phyloP scores from a whole-genome alignment of 2,888 invertebrate species.

The Parnassius orleans region DNA sequence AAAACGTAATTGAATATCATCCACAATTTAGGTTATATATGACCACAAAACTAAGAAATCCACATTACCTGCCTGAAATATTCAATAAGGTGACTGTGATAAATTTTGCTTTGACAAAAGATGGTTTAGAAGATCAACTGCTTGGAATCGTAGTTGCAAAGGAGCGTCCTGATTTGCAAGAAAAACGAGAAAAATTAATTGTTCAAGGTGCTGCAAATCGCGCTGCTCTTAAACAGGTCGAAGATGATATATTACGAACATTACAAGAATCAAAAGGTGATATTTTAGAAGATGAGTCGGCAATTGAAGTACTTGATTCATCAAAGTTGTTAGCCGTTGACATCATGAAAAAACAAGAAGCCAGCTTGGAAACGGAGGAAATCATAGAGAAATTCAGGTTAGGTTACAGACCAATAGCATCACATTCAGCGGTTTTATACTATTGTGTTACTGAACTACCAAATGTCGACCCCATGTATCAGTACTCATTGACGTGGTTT shows the following conservation, averaged over 20 bases:
- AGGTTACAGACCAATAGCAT: constrained; percentile 88
- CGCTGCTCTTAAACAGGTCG: constrained; percentile 90
- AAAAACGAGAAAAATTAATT: constrained; percentile 89
- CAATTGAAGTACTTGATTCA: constrained; percentile 92
- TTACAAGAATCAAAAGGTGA: constrained; percentile 91
- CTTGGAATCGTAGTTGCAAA: constrained; percentile 92
- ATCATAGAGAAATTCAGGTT: constrained; percentile 88
- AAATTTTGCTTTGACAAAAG: constrained; percentile 91
- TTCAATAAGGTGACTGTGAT: constrained; percentile 91
- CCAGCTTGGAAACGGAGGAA: constrained; percentile 87
- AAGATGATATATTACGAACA: constrained; percentile 93
- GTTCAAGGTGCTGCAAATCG: constrained; percentile 90
- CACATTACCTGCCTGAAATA: constrained; percentile 91
- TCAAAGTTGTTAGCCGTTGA: constrained; percentile 91
- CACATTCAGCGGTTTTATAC: constrained; percentile 89
- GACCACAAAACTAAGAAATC: constrained; percentile 91
- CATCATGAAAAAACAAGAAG: constrained; percentile 90
- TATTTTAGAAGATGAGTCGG: constrained; percentile 94
- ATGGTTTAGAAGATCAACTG: constrained; percentile 91
- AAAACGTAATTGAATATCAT: constrained; percentile 88
- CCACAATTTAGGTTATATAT: constrained; percentile 88
- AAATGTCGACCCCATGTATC: constrained; percentile 94
- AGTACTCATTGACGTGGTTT: constrained; percentile 93
- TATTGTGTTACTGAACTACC: constrained; percentile 91
- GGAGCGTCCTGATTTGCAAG: constrained; percentile 91